These are phyloP conservation scores for Platysteira castanea DNA, from an alignment of 2,113 vertebrate genomes.

Conservation along the genomic window DNA sequence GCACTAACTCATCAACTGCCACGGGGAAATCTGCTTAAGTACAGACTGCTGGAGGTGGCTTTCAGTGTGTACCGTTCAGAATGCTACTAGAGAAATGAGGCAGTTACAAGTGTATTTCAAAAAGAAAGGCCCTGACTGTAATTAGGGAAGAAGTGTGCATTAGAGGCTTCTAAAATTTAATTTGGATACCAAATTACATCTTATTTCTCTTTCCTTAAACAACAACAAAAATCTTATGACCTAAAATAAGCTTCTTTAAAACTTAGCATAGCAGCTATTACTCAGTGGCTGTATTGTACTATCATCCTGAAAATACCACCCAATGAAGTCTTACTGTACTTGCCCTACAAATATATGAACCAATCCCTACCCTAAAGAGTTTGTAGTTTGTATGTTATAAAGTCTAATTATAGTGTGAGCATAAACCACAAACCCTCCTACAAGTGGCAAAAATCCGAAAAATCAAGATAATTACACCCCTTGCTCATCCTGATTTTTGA, in stretches of 20 bases:
- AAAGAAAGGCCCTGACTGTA: neutral
- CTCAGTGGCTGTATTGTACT: neutral
- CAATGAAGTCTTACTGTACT: neutral
- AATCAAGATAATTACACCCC: conserved; percentile 70
- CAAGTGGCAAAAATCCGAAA: conserved; percentile 62
- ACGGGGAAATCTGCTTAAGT: neutral
- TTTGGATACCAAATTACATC: neutral
- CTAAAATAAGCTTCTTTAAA: neutral
- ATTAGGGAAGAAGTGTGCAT: neutral
- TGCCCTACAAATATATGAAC: neutral
- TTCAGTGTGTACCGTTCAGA: neutral
- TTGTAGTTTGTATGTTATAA: neutral
- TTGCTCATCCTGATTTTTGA: conserved; percentile 57
- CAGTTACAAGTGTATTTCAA: neutral
- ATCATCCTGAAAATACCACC: neutral
- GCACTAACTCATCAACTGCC: neutral
- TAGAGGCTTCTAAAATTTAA: conserved; percentile 37
- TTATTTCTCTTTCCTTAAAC: neutral
- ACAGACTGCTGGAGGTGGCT: neutral
- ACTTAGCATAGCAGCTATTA: neutral
- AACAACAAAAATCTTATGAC: neutral
- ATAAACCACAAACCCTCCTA: conserved; percentile 29
- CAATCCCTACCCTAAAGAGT: neutral
- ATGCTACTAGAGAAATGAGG: neutral
- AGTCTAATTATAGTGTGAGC: conserved; percentile 24